Base-by-base conservation (phyloP, 2,888 invertebrate genomes). In the Hypsopygia costalis region DNA sequence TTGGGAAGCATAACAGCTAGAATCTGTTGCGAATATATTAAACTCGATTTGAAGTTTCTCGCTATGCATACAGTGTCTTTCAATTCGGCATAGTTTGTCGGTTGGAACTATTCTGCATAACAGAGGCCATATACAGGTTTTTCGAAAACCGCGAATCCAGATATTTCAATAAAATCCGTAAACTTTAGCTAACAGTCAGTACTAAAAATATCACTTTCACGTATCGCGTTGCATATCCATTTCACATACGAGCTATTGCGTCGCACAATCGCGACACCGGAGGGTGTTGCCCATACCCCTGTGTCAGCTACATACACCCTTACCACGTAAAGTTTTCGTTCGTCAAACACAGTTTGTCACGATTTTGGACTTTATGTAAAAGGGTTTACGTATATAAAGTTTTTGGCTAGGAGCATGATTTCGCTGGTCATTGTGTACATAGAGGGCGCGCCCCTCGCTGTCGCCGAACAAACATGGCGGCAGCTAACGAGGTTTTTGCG, bases 401-500 rank as follows among this genome's bases (percentile, higher is more conserved):
- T 42, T 32, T 41, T 57, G 41, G 22, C 11, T 7, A 21, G 27
- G 42, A 43, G 32, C 40, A 22, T 11, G 36, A 35, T 38, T 51
- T 16, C 50, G 55, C 56, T 71, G 70, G 79, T 70, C 65, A 67
- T 71, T 81, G 78, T 85, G 79, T 86, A 85, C 72, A 86, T 85
- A 83, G 82, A 83, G 85, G 83, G 85, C 80, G 81, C 82, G 77
- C 81, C 85, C 81, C 81, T 72, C 69, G 62, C 77, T 82, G 86
- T 85, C 82, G 76, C 78, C 70, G 80, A 78, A 77, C 85, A 86
- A 87, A 87, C 71, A 87, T 87, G 87, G 87, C 87, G 74, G 74
- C 75, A 68, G 64, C 75, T 83, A 85, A 87, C 85, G 79, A 83
- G 79, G 82, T 86, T 86, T 85, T 82, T 83, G 81, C 78, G 78